Conservation (phyloP, 1,140 invertebrate species). For the Holotrichia oblita region DNA sequence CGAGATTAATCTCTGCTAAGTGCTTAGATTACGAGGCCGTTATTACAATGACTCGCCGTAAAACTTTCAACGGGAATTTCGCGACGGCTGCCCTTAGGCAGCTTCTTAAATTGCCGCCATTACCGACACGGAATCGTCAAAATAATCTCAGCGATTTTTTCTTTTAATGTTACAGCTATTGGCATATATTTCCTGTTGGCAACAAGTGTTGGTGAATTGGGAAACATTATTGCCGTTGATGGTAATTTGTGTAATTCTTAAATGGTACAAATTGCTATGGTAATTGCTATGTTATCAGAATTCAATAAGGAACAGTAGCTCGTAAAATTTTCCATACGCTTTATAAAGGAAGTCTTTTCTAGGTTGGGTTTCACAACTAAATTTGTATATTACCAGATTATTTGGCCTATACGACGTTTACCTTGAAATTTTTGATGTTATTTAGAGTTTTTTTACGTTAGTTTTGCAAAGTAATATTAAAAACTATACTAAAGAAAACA, state of each 20-base stretch:
- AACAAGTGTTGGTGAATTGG: neutral
- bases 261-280: neutral
- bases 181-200: neutral
- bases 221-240: neutral
- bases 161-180: neutral
- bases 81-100: neutral
- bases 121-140: neutral
- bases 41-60: neutral
- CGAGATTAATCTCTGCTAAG: constrained; percentile 7
- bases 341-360: too few relatives aligned
- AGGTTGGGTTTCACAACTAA: too few relatives aligned
- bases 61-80: constrained; percentile 12
- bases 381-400: too few relatives aligned
- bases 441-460: too few relatives aligned
- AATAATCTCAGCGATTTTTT: neutral
- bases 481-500: too few relatives aligned
- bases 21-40: neutral
- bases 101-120: neutral
- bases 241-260: neutral
- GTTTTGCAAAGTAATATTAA: too few relatives aligned
- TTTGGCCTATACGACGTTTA: too few relatives aligned
- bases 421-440: too few relatives aligned
- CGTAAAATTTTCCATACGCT: too few relatives aligned
- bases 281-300: too few relatives aligned
- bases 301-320: too few relatives aligned